Base-by-base conservation (phyloP, 2,888 invertebrate genomes). In the Charanyca ferruginea region DNA sequence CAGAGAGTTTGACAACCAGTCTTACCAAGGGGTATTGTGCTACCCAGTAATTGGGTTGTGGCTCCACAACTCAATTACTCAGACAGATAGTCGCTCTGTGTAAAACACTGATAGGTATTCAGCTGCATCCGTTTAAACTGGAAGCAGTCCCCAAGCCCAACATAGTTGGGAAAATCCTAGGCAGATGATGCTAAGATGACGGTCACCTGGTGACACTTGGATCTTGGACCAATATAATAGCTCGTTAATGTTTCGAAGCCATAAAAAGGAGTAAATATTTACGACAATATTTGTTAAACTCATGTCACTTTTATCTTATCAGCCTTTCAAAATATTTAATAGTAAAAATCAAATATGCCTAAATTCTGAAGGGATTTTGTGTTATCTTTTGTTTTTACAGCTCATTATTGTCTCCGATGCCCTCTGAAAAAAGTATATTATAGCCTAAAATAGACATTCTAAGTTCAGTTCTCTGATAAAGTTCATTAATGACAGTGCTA, bases 291-390 rank as follows among this genome's bases (percentile, higher is more conserved):
- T 57, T 49, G n/a, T 57, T 32, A n/a, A 54, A 18, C 13, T 52
- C 11, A 0, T 60, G 52, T 47, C 74, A 54, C 6, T 25, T 9
- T 54, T 78, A 75, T 75, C 74, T 75, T 74, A 75, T 74, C 74
- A 42, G 1, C 23, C n/a, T 60, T 58, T 20, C 18, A 49, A 47
- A 67, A 22, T 16, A 35, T n/a, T 32, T 23, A 35, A 48, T 3
- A 62, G 35, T 38, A 54, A 61, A 73, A 66, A 44, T 67, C 45
- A 67, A 68, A 79, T 53, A 59, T 13, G n/a, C n/a, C n/a, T n/a
- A 62, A 41, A 55, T n/a, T 62, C 18, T 52, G n/a, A 35, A 48
- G 35, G 38, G 53, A 65, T 47, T 77, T 60, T 44, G 6, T 73
- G 47, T 73, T 74, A 66, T 74, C 54, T 28, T 42, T 22, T 77